Base-by-base conservation (phyloP, 2,888 invertebrate genomes). In the Hypercompe scribonia region DNA sequence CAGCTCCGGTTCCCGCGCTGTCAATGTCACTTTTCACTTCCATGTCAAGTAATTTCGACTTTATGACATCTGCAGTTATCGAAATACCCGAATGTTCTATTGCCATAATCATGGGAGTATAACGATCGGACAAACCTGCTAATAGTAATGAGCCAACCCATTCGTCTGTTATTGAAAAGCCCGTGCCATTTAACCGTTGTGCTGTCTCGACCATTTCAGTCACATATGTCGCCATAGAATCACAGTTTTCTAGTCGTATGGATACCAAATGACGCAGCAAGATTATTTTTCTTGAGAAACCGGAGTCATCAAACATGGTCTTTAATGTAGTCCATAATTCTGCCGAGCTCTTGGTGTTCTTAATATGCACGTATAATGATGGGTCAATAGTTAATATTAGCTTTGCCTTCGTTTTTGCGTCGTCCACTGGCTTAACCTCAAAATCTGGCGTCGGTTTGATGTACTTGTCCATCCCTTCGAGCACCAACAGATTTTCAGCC, bases 71-170 rank as follows among this genome's bases (percentile, higher is more conserved):
- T 18, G 68, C 46, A 33, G 72, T 72, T 61, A 72, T 72, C 66
- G 58, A 24, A 67, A 72, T 67, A 42, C 72, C 67, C 39, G 72
- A 72, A 67, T 72, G 68, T 68, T 72, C 72, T 2, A 72, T 68
- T 36, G 63, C 67, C 72, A 68, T 72, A 3, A 72, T 72, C 72
- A 72, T 68, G 0, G 72, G 72, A 1, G 72, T 18, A 72, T 46
- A 67, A 33, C 61, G 54, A 33, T 72, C 67, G 2, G 72, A 61
- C 67, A 72, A 72, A 72, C 46, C 46, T 50, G 46, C 46, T 50
- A 50, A 50, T 50, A 50, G 21, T 21, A 50, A 24, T 1, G 46
- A 54, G 2, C 54, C 54, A 7, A 54, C n/a, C 54, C 54, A 54
- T 5, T n/a, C 10, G n/a, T 54, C 54, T 1, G n/a, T n/a, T 3